Evolutionary conservation across 2,113 vertebrate genomes (phyloP), one percentile per base, ranked within the genome.

Genomic region (Oophaga pumilio): DNA sequence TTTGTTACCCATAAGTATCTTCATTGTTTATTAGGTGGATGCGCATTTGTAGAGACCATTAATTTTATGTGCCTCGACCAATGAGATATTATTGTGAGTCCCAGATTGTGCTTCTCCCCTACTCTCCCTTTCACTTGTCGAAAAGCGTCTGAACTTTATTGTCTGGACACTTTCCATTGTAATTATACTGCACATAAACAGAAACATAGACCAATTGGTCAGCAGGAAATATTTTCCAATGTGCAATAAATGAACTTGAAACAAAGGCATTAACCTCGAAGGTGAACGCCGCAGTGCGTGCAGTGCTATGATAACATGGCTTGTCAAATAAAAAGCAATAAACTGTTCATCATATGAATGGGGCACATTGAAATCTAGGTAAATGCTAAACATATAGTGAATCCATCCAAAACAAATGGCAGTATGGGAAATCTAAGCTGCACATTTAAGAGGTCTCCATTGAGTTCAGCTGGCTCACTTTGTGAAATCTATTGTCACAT

Each of bases 401-500:
- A 62, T 74, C 78, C 87, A 66, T 73, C 52, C 28, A 76, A 88
- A 83, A 90, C 60, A 90, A 91, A 90, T 11, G 13, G 0, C 20
- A 80, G 89, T 49, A 82, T 11, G 4, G 49, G 80, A 92, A 87
- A 84, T 89, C 14, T 87, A 88, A 22, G 81, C 87, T 52, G 79
- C 77, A 52, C 3, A 64, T 57, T 85, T 89, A 68, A 88, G 52
- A 86, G 77, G 87, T 89, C 83, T 92, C 90, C 79, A 71, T 90
- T 91, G 90, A 90, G 87, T 80, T 74, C 81, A 88, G 87, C 89
- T 92, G 89, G 86, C 90, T 92, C 90, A 89, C 77, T 90, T 80
- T 85, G 57, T 68, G 88, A 89, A 91, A 89, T 88, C 87, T 90
- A 89, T 92, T 91, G 90, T 73, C 88, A 94, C 91, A 89, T 93